A percentile compares a stretch with the other conserved stretches of the same genome.
Evolutionary conservation across 2,113 vertebrate genomes (phyloP).

Genomic region (Hiodon tergisus): DNA sequence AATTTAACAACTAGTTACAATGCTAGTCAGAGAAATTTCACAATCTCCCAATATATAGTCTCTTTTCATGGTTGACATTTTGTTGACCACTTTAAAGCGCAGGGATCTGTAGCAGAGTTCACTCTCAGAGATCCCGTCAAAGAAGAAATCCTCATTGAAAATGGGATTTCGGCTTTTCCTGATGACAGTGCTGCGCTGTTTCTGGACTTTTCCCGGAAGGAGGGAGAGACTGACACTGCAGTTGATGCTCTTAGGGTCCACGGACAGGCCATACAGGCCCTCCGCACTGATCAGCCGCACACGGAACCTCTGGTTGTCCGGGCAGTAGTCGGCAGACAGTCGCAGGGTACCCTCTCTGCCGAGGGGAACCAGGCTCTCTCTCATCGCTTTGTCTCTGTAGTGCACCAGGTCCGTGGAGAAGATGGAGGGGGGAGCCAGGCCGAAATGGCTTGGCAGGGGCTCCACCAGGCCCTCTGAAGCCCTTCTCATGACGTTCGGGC

Average conservation of each 20-base stretch:
- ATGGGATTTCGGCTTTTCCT: constrained; percentile 80
- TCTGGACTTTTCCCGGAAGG: constrained; percentile 72
- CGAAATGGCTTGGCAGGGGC: constrained; percentile 47
- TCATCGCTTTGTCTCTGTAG: constrained; percentile 62
- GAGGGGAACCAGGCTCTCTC: constrained; percentile 66
- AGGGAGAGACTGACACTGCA: constrained; percentile 76
- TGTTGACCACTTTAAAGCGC: constrained; percentile 75
- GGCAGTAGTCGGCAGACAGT: constrained; percentile 72
- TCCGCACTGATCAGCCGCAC: constrained; percentile 76
- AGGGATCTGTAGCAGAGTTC: constrained; percentile 63
- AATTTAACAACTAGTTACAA: constrained; percentile 33
- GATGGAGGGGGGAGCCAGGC: constrained; percentile 56
- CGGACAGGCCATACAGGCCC: constrained; percentile 60
- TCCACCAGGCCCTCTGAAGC: constrained; percentile 63
- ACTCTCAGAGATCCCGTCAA: constrained; percentile 69
- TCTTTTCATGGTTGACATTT: constrained; percentile 73
- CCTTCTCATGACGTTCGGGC: constrained; percentile 71
- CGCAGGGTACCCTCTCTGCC: constrained; percentile 67
- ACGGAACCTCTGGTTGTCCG: constrained; percentile 68
- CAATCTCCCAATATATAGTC: constrained; percentile 63
- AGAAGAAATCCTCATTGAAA: constrained; percentile 87
- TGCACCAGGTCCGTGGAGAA: constrained; percentile 57
- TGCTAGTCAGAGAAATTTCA: constrained; percentile 61
- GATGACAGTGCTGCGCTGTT: constrained; percentile 77
- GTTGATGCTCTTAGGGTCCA: constrained; percentile 71